Evolutionary conservation across 2,888 invertebrate species (phyloP), one percentile per base, ranked within the genome.

Genomic region (Himalopsyche tibetana): DNA sequence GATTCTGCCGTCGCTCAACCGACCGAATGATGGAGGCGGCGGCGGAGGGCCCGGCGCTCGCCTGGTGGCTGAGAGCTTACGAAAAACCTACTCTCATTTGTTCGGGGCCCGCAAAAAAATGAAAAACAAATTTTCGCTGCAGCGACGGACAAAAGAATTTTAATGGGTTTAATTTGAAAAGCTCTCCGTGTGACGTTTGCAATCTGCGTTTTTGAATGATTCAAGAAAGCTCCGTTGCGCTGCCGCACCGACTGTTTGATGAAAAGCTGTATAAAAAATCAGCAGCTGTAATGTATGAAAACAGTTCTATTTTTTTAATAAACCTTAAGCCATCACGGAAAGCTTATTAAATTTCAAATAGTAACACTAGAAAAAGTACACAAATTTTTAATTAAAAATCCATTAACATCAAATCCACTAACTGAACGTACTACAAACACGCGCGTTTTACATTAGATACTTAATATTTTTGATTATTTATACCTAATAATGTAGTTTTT

Each of bases 61-160:
- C 28, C 80, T 19, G 80, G 51, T 80, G 51, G 80, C 45, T 51
- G 80, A 51, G 19, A 80, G 17, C 55, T 55, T 80, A 84, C 84
- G 85, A 85, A 85, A 83, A 87, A 82, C 63, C 86, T 85, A 82
- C 63, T 79, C 88, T 82, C 86, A 83, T 51, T 86, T 88, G 85
- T 84, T 82, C 87, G 84, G 55, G 79, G 28, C 82, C 84, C 86
- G 85, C 85, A 85, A 74, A 84, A 82, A 86, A 88, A 87, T 84
- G 82, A 82, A 87, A 85, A 86, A 83, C 84, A 87, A 84, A 87
- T 88, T 74, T 74, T 87, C 86, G 88, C 82, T 88, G 88, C 87
- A 88, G 88, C 12, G 51, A 81, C 51, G 51, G 45, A 88, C 86
- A 88, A 88, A 88, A 86, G 86, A 86, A 88, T 88, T 88, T 86